Evolutionary conservation across 2,797 vertebrate genomes (phyloP).

Genomic region (Falco rusticolus): DNA sequence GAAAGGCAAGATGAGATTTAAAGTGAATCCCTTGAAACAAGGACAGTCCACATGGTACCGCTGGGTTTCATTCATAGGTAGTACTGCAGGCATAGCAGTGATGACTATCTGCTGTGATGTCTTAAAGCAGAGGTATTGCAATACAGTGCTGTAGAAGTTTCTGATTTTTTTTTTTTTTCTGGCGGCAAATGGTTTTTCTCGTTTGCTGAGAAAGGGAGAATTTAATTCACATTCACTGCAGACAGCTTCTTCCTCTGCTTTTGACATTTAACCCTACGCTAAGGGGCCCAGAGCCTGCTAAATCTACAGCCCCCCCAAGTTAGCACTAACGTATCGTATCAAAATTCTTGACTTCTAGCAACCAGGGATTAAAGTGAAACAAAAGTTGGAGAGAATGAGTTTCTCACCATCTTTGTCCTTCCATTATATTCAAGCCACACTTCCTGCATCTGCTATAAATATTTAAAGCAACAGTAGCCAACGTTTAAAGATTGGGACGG

Average conservation of each 20-base stretch:
- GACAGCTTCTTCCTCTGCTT: slow-evolving; percentile 49
- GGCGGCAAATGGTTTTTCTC: not conserved
- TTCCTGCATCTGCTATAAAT: slow-evolving; percentile 72
- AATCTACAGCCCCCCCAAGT: not conserved
- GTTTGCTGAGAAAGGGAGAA: slow-evolving; percentile 4
- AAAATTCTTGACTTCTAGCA: slow-evolving; percentile 51
- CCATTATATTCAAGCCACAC: slow-evolving; percentile 55
- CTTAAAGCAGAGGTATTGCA: not conserved
- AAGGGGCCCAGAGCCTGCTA: slow-evolving; percentile 36
- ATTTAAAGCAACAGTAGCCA: slow-evolving; percentile 73
- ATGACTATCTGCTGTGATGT: accelerated
- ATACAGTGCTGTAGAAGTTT: not conserved
- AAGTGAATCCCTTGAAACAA: not conserved
- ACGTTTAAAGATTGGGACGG: slow-evolving; percentile 39
- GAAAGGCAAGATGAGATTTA: not conserved
- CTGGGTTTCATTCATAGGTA: not conserved
- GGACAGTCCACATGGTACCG: not conserved
- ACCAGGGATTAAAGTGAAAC: slow-evolving; percentile 28
- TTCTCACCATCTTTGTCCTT: slow-evolving; percentile 24
- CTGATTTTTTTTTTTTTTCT: not conserved
- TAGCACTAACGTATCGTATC: not conserved
- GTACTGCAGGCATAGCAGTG: not conserved
- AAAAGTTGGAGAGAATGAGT: slow-evolving; percentile 34
- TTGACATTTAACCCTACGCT: slow-evolving; percentile 60
- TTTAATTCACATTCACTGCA: slow-evolving; percentile 47